Base-by-base conservation (phyloP, 2,113 vertebrate genomes). In the Paraplagusia blochii region DNA sequence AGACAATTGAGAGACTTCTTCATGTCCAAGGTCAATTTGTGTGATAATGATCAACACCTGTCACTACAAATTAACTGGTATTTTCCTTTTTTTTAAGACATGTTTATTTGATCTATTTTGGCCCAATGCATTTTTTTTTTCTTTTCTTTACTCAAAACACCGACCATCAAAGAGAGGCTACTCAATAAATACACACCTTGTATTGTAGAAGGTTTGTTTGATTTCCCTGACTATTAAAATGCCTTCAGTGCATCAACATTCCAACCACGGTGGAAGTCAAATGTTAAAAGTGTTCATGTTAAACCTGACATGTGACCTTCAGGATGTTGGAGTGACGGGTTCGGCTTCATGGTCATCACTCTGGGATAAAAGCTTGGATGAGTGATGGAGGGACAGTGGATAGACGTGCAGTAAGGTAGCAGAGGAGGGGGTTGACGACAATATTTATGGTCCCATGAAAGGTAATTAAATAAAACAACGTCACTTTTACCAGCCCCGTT, bases 391-490 rank as follows among this genome's bases (percentile, higher is more conserved):
- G 42, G 58, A 56, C 17, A 34, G 48, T 40, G 39, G 51, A 33
- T 35, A 54, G 55, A 53, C 9, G 17, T 17, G 15, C 15, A 5
- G 38, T 10, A 11, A 4, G 39, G 11, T 33, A 13, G 36, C n/a
- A 44, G 50, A 59, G 43, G 50, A 59, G 43, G 19, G 47, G 57
- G 53, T 58, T 6, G 22, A 38, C 15, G 5, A 11, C n/a, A 60
- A 49, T 66, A 73, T 73, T 68, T 73, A 80, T 73, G 60, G 61
- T 56, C 53, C 63, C 59, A 59, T 64, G 55, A 75, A 77, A 67
- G 58, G 52, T 50, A 77, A 72, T 72, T 77, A 83, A 72, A 74
- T 44, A 46, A 36, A 22, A n/a, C 52, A 42, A 44, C 2, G 11
- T 82, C 56, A 69, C 52, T 56, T 74, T 70, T 69, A 69, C 44